Conservation (phyloP, 2,797 vertebrate genomes). For the Eurystomus glaucurus region DNA sequence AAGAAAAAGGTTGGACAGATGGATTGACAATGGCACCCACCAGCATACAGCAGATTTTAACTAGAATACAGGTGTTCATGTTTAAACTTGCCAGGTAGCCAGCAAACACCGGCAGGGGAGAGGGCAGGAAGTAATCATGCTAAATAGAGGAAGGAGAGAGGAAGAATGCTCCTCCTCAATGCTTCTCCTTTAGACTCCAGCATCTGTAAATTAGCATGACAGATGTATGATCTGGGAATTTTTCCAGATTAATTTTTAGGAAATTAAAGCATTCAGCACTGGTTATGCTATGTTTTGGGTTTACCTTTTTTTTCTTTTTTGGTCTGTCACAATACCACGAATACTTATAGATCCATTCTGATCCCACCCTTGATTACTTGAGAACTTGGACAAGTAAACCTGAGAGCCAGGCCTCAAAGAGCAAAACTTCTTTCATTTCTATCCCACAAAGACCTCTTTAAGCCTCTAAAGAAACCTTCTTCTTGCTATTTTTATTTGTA, state of each 20-base stretch:
- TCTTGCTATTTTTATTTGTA: neutral
- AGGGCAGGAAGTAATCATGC: neutral
- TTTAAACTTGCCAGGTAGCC: slow-evolving; percentile 33
- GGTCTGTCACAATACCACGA: neutral
- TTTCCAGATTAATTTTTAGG: slow-evolving; percentile 76
- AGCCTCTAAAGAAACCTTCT: neutral
- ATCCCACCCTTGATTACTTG: neutral
- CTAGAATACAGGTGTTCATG: neutral
- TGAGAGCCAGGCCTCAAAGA: neutral
- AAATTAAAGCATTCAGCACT: slow-evolving; percentile 63
- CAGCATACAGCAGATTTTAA: neutral
- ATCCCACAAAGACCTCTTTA: neutral
- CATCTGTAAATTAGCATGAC: slow-evolving; percentile 76
- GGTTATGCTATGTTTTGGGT: slow-evolving; percentile 6
- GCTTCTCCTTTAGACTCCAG: slow-evolving; percentile 44
- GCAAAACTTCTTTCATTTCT: neutral
- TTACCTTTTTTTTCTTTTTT: neutral
- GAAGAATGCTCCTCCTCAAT: slow-evolving; percentile 22
- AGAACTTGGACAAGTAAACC: neutral
- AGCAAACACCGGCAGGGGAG: neutral
- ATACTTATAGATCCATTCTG: neutral
- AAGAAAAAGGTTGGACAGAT: neutral
- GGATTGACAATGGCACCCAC: neutral
- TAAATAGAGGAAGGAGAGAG: neutral
- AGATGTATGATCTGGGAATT: slow-evolving; percentile 78